Base-by-base conservation (phyloP, 2,888 invertebrate genomes). In the Drosophila mimetica region DNA sequence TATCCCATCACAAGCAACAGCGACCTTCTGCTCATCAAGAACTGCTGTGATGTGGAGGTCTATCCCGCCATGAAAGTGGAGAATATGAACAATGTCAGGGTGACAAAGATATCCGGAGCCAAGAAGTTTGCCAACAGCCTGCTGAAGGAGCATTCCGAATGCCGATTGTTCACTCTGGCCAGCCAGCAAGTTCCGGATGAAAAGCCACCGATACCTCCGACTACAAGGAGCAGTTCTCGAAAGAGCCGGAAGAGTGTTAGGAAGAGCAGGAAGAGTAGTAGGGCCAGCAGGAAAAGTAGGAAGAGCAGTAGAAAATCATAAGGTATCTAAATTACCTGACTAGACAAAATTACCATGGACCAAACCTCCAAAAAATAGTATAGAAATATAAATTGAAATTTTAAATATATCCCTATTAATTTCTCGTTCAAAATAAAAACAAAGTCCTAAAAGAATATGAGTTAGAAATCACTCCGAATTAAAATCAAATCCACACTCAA, bases 21-120 rank as follows among this genome's bases (percentile, higher is more conserved):
- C 1, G 86, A 67, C 34, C 70, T 82, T 2, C 20, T 82, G 13
- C 63, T 82, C 2, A 47, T 82, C 5, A 11, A 39, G 0, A 80
- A 77, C 20, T 82, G 82, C 47, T 82, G 82, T 20, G 81, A 75
- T 8, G 52, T 83, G 0, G 65, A 79, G 37, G 88, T 88, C 1
- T 83, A 79, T 47, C 64, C 39, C 8, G 34, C 61, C 1, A 48
- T 48, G 0, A 65, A 41, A 4, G 58, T 82, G 4, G 80, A 88
- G 2, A 71, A 75, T 13, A 71, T 88, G 82, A 80, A 88, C 57
- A 72, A 70, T 14, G 86, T 82, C 6, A 77, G 59, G 14, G 73
- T 82, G 11, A 11, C 69, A 8, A 57, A 53, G 5, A 79, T 81
- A 42, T 63, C 50, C 2, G 79, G 73, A 2, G 16, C 20, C 0